These are phyloP conservation scores for Lasioglossum villosulum DNA, from an alignment of 2,888 invertebrate species.

Conservation along the genomic window DNA sequence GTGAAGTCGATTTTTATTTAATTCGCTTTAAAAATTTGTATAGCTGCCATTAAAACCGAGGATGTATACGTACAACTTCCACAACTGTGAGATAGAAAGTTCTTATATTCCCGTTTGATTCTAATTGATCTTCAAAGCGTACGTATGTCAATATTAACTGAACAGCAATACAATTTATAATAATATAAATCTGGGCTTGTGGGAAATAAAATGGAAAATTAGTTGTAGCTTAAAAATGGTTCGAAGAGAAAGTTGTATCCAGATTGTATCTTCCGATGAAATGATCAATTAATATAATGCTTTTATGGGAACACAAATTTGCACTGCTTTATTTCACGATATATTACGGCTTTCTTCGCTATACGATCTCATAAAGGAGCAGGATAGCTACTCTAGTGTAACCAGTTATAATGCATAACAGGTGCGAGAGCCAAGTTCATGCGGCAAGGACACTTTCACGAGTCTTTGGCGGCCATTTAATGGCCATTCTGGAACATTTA, in stretches of 20 bases:
- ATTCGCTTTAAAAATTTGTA: too few species aligned
- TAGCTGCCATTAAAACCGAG: too few species aligned
- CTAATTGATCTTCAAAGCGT: too few species aligned
- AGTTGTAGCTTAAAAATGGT: not conserved
- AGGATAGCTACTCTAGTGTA: conserved; percentile 48
- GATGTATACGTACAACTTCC: too few species aligned
- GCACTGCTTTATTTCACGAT: not conserved
- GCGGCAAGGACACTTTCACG: conserved; percentile 82
- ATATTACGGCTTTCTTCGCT: not conserved
- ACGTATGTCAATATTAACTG: too few species aligned
- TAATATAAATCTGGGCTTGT: not conserved
- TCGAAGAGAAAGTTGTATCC: not conserved
- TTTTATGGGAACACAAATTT: not conserved
- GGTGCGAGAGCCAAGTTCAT: conserved; percentile 78
- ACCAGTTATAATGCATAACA: conserved; percentile 61
- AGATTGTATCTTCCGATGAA: not conserved
- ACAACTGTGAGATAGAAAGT: not conserved
- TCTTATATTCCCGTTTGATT: not conserved
- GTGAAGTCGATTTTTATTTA: too few species aligned
- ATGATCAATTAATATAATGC: not conserved
- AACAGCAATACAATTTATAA: not conserved
- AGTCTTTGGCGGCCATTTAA: conserved; percentile 53
- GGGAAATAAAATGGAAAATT: not conserved
- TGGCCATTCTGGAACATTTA: conserved; percentile 9
- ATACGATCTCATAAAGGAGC: conserved; percentile 9